Conservation (phyloP, 1,140 invertebrate genomes). For the Chionoecetes opilio region DNA sequence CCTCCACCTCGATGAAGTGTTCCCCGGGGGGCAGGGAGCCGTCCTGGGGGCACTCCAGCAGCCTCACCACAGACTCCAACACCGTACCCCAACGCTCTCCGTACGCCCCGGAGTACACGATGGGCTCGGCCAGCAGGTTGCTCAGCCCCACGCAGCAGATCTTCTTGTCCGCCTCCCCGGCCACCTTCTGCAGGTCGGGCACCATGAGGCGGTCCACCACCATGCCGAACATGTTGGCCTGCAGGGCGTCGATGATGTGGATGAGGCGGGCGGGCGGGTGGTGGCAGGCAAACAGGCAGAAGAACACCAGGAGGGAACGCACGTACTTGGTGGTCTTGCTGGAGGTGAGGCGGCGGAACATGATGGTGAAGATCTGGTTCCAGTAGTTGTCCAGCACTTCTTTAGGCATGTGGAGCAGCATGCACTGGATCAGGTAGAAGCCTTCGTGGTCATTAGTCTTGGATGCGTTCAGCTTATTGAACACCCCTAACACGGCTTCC, state of each 20-base stretch:
- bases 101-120: constrained; percentile 88
- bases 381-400: constrained; percentile 89
- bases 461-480: constrained; percentile 98
- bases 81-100: constrained; percentile 85
- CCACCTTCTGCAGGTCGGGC: constrained; percentile 93
- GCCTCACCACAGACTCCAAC: constrained; percentile 90
- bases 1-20: constrained; percentile 94
- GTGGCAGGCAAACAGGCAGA: constrained; percentile 92
- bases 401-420: constrained; percentile 85
- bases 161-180: constrained; percentile 92
- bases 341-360: constrained; percentile 95
- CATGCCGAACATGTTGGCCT: constrained; percentile 97
- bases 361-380: constrained; percentile 94
- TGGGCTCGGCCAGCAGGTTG: constrained; percentile 91
- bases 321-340: constrained; percentile 98
- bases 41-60: constrained; percentile 95
- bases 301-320: constrained; percentile 94
- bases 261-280: constrained; percentile 90
- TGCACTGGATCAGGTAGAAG: constrained; percentile 93
- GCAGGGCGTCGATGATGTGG: constrained; percentile 92
- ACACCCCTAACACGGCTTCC: constrained; percentile 94
- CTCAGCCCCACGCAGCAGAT: constrained; percentile 94
- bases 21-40: constrained; percentile 91
- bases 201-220: constrained; percentile 95
- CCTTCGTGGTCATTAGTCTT: constrained; percentile 98